A percentile compares a stretch with the other conserved stretches of the same genome.
Evolutionary conservation across 2,888 invertebrate genomes (phyloP).

Genomic region (Oligia strigilis): DNA sequence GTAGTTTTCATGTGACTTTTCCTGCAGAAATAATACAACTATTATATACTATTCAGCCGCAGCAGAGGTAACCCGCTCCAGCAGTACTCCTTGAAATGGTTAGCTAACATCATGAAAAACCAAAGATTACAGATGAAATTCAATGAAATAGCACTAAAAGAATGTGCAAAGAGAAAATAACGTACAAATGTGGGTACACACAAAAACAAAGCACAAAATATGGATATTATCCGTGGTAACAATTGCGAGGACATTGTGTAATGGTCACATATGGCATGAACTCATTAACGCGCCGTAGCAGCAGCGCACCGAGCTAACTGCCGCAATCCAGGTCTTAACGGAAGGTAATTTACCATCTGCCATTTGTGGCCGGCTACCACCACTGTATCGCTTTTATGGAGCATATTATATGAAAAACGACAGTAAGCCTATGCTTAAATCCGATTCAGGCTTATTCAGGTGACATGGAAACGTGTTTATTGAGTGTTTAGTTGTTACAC

Average conservation of each 20-base stretch:
- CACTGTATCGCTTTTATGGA: slow-evolving; percentile 67
- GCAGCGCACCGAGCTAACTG: slow-evolving; percentile 76
- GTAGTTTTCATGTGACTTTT: slow-evolving; percentile 4
- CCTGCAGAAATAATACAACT: not conserved
- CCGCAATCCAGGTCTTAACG: slow-evolving; percentile 85
- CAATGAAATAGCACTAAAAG: not conserved
- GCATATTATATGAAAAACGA: slow-evolving; percentile 68
- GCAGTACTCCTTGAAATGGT: not conserved
- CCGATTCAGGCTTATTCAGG: slow-evolving; percentile 25
- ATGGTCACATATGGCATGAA: slow-evolving; percentile 80
- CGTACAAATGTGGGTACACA: slow-evolving; percentile 37
- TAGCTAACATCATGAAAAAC: not conserved
- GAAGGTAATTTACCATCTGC: slow-evolving; percentile 83
- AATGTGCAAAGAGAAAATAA: slow-evolving; percentile 27
- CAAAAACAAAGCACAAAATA: slow-evolving; percentile 64
- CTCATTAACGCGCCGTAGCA: slow-evolving; percentile 80
- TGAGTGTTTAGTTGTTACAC: slow-evolving; percentile 39
- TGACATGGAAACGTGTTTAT: slow-evolving; percentile 36
- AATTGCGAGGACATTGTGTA: slow-evolving; percentile 75
- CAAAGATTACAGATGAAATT: not conserved
- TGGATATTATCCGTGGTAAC: slow-evolving; percentile 71
- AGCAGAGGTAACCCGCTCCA: not conserved
- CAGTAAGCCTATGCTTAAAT: slow-evolving; percentile 50
- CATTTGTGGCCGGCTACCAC: slow-evolving; percentile 73
- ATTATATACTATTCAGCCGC: not conserved